These are phyloP conservation scores for Octonoba sinensis DNA, from an alignment of 2,888 invertebrate species.

Conservation along the genomic window DNA sequence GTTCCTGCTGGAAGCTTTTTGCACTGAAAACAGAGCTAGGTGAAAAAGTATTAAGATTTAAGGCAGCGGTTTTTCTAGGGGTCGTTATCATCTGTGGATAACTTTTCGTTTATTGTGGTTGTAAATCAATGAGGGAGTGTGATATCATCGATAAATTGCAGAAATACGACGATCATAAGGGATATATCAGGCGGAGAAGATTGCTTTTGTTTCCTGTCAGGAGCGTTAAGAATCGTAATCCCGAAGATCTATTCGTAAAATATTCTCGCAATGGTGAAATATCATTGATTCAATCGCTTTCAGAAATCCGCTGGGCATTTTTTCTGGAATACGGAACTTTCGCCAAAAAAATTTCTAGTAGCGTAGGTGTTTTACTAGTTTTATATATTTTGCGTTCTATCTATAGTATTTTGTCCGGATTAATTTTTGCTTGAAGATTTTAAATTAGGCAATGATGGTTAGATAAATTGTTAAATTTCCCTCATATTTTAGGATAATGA, in stretches of 20 bases:
- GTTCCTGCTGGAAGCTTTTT: no score
- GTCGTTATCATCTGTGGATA: slow-evolving; percentile 51
- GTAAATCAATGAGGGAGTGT: slow-evolving; percentile 58
- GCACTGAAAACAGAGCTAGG: slow-evolving; percentile 6
- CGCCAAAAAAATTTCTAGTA: slow-evolving; percentile 9
- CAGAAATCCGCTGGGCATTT: slow-evolving; percentile 22
- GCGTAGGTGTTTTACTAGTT: slow-evolving; percentile 18
- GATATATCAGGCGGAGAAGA: slow-evolving; percentile 58
- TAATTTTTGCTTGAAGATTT: no score
- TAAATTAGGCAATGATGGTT: no score
- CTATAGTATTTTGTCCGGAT: no score
- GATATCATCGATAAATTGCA: slow-evolving; percentile 62
- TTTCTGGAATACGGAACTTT: slow-evolving; percentile 15
- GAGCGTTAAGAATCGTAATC: slow-evolving; percentile 39
- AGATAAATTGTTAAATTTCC: no score
- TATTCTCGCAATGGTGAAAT: slow-evolving; percentile 42
- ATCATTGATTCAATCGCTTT: slow-evolving; percentile 31
- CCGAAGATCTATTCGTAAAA: slow-evolving; percentile 36
- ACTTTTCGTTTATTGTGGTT: slow-evolving; percentile 62
- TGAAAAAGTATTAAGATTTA: slow-evolving; percentile 32
- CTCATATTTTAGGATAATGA: no score
- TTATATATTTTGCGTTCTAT: background rate
- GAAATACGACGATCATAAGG: slow-evolving; percentile 48
- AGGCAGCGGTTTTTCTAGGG: slow-evolving; percentile 27
- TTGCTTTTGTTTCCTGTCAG: slow-evolving; percentile 52